Evolutionary conservation across 1,140 invertebrate species (phyloP), one percentile per base, ranked within the genome.

Genomic region (Calycopis cecrops): DNA sequence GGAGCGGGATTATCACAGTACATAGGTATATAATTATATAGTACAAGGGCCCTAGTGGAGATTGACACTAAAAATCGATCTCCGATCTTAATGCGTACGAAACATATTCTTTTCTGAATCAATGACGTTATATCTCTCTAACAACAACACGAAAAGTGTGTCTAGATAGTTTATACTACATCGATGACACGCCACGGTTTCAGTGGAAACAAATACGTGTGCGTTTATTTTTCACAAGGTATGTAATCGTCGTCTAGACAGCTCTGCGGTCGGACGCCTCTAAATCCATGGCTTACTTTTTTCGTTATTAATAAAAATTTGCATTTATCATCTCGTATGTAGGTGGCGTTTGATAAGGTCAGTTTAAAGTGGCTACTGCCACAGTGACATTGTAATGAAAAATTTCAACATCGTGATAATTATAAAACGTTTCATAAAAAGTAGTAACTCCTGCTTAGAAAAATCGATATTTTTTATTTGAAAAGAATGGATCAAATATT

Each of bases 281-380:
- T 28, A 28, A 28, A 28, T 28, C 21, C 40, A 44, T 44, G 40
- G 40, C 40, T 40, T 40, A 44, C 9, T 6, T 28, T 44, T 16
- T 44, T 16, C 14, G 40, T 44, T 44, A 44, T 44, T 44, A 44
- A 44, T 44, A 44, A 44, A 44, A 44, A 44, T 44, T 44, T 16
- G 40, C 12, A 44, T 44, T 44, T 16, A 44, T 44, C 40, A 44
- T 44, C 40, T 9, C 7, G 12, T 16, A 16, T 44, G 40, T 44
- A 44, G 40, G 40, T 16, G 40, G 40, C 21, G 17, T 44, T 44
- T 44, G 40, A 44, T 44, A 44, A 44, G 40, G 40, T 44, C 40
- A 44, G 40, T 10, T 44, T 44, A 18, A 17, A 44, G 40, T 17
- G 40, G 38, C 8, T 14, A 14, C 38, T 12, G 38, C 38, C n/a